Evolutionary conservation across 1,140 invertebrate genomes (phyloP), one percentile per base, ranked within the genome.

Genomic region (Teleogryllus occipitalis): DNA sequence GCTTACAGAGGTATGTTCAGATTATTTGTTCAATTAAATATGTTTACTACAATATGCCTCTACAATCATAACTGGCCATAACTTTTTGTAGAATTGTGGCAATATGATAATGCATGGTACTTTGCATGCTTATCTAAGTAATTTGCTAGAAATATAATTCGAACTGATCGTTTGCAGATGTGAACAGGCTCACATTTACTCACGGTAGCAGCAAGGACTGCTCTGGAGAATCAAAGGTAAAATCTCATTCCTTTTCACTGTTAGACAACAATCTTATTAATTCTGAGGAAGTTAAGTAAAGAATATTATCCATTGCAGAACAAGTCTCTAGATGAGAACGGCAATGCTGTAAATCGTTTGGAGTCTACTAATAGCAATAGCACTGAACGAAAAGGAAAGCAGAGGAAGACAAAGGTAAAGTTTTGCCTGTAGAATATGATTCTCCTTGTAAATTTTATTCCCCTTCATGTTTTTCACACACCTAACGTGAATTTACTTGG

Each of bases 241-340:
- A 8, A 21, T 39, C n/a, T 10, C 22, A 75, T 39, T n/a, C 21
- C 18, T 74, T 74, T 75, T 75, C n/a, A 39, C 75, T 75, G 6
- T 75, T 6, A 65, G 18, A 65, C 7, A 65, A 3, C 54, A 54
- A 54, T 54, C 7, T 65, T 65, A 65, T 14, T 18, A 65, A 7
- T 65, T 18, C 18, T 75, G 75, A 75, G 75, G 7, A 39, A 39
- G 27, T 21, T 2, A 7, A 75, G n/a, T 47, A 75, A 10, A 39
- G 27, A 39, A 39, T 39, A 39, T 39, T 39, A 39, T 39, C 27
- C 27, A 39, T 39, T 77, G 76, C 49, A 77, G 21, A 75, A 75
- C 74, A 91, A 92, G 84, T 89, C 90, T 72, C 84, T 91, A 54
- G 91, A 92, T 84, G 90, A 91, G 85, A 92, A 91, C 83, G 90